These are phyloP conservation scores for Rhamphomyia laevipes DNA, from an alignment of 2,888 invertebrate species.

Conservation along the genomic window DNA sequence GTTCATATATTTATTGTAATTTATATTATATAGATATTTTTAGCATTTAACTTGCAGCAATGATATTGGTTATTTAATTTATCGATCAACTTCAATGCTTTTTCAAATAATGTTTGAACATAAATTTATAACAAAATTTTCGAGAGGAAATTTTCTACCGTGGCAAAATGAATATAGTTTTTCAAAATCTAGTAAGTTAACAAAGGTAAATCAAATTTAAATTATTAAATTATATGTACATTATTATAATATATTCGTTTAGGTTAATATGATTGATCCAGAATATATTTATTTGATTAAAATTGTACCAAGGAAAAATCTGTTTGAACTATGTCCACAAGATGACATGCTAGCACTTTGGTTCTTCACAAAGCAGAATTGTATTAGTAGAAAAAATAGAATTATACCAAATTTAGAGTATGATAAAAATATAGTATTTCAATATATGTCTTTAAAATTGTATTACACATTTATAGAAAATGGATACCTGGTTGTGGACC, in stretches of 20 bases:
- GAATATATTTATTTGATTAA: conserved; percentile 51
- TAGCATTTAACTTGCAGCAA: conserved; percentile 47
- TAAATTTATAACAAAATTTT: conserved; percentile 47
- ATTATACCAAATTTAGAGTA: conserved; percentile 66
- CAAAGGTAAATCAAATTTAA: conserved; percentile 17
- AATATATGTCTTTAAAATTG: too few relatives aligned
- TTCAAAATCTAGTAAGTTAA: conserved; percentile 24
- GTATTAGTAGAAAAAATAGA: conserved; percentile 44
- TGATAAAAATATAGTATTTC: background rate
- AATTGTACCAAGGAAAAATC: conserved; percentile 47
- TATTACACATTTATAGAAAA: conserved; percentile 38
- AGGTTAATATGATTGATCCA: conserved; percentile 37
- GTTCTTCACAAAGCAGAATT: conserved; percentile 57
- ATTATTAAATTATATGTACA: background rate
- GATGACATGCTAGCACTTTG: conserved; percentile 51
- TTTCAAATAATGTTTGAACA: conserved; percentile 58
- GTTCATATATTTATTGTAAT: background rate
- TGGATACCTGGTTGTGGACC: conserved; percentile 65
- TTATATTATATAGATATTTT: conserved; percentile 17
- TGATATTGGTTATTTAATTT: conserved; percentile 40
- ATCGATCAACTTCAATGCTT: conserved; percentile 47
- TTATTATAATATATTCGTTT: conserved; percentile 2
- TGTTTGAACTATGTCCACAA: conserved; percentile 40
- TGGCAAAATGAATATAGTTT: conserved; percentile 38
- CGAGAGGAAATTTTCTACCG: conserved; percentile 54